phyloP scores from a whole-genome alignment of 1,140 invertebrate genomes.

The Lordiphosa clarofinis region DNA sequence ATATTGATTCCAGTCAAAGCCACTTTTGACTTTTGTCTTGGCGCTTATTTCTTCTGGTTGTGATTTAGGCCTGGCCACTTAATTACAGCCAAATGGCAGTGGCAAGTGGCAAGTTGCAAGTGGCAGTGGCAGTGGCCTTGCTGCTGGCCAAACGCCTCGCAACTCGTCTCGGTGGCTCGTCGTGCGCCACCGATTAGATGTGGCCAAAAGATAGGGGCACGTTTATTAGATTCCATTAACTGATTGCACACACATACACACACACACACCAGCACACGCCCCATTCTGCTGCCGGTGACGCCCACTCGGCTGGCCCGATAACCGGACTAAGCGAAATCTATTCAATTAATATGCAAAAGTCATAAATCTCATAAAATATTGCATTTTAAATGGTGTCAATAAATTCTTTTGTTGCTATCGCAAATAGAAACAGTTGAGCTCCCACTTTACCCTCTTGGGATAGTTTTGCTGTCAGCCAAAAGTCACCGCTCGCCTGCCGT shows the following conservation, averaged over 20 bases:
- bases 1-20: too few relatives aligned
- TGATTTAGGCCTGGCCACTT: conserved; percentile 38
- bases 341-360: conserved; percentile 67
- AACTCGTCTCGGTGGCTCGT: conserved; percentile 23
- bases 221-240: conserved; percentile 76
- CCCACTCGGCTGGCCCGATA: conserved; percentile 5
- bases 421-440: background rate
- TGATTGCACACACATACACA: conserved; percentile 40
- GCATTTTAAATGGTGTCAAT: conserved; percentile 59
- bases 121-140: conserved; percentile 51
- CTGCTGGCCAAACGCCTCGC: conserved; percentile 18
- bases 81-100: conserved; percentile 42
- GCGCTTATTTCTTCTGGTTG: conserved; percentile 1
- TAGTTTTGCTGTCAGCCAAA: too few relatives aligned
- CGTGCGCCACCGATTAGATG: conserved; percentile 65
- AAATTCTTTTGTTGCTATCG: conserved; percentile 12
- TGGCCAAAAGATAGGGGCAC: conserved; percentile 64
- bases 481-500: conserved; percentile 11
- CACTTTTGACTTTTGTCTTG: too few relatives aligned
- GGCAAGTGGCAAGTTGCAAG: background rate
- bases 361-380: conserved; percentile 72
- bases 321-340: conserved; percentile 59
- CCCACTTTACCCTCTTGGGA: too few relatives aligned
- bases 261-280: background rate
- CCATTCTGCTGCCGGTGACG: conserved; percentile 18